Evolutionary conservation across 2,113 vertebrate species (phyloP).

Genomic region (Mus pahari): DNA sequence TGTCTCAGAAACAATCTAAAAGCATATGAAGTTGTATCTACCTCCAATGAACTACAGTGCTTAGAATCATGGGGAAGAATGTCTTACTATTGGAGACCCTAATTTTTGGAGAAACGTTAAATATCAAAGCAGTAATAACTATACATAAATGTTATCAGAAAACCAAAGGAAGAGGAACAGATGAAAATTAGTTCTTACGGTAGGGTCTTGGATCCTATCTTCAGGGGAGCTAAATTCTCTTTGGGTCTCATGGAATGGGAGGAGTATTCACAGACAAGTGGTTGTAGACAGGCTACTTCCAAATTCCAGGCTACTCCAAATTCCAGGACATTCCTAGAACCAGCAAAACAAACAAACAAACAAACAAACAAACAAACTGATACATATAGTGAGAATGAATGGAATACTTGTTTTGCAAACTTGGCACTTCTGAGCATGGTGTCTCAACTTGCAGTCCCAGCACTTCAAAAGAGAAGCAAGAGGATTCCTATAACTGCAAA

Average conservation of each 20-base stretch:
- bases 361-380: not conserved
- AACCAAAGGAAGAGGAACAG: not conserved
- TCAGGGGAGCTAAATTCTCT: not conserved
- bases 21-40: not conserved
- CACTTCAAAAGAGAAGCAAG: not conserved
- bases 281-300: not conserved
- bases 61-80: not conserved
- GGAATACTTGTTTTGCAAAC: not conserved
- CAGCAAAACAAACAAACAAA: not conserved
- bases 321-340: not conserved
- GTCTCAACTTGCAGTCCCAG: not conserved
- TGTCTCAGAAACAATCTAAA: not conserved
- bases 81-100: not conserved
- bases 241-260: not conserved
- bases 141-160: conserved; percentile 30
- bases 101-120: not conserved
- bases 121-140: not conserved
- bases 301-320: not conserved
- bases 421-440: not conserved
- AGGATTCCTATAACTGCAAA: not conserved
- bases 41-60: not conserved
- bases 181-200: not conserved
- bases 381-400: not conserved
- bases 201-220: not conserved
- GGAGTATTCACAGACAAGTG: not conserved